Percentiles rank a stretch among this genome's conserved stretches.
These are phyloP conservation scores for Caenorhabditis remanei DNA, from an alignment of 1,140 invertebrate genomes.

Conservation along the genomic window DNA sequence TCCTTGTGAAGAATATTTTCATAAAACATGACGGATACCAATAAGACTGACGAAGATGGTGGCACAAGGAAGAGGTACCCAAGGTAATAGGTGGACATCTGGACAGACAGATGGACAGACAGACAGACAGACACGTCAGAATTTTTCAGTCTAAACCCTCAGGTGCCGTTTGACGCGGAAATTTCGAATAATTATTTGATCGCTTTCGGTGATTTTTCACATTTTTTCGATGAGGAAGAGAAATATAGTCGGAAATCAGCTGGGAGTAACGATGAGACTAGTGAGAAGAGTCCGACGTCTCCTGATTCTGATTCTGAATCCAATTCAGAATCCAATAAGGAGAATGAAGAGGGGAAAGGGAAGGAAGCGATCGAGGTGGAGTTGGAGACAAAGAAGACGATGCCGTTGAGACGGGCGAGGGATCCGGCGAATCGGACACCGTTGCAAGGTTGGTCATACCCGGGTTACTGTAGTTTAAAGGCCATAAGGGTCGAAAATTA, in stretches of 20 bases:
- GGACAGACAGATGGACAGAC: no score
- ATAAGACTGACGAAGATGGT: no score
- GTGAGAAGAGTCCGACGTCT: slow-evolving; percentile 11
- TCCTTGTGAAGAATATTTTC: no score
- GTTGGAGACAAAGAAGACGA: background rate
- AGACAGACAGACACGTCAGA: no score
- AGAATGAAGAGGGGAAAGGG: background rate
- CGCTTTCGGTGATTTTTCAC: background rate
- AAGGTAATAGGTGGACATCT: no score
- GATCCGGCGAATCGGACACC: slow-evolving; percentile 42
- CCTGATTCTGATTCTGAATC: background rate
- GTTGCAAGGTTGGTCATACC: background rate
- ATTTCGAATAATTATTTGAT: background rate
- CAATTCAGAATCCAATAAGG: slow-evolving; percentile 69
- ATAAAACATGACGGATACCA: no score
- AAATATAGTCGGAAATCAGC: background rate
- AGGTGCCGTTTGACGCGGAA: background rate
- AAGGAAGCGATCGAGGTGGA: slow-evolving; percentile 57
- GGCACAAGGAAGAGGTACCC: no score
- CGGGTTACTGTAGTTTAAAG: background rate
- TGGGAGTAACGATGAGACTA: background rate
- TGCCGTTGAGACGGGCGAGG: slow-evolving; percentile 29
- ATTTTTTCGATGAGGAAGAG: background rate
- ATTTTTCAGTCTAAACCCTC: background rate
- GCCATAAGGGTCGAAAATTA: background rate